phyloP scores from a whole-genome alignment of 1,140 invertebrate species.

The Saxidomus purpurata region DNA sequence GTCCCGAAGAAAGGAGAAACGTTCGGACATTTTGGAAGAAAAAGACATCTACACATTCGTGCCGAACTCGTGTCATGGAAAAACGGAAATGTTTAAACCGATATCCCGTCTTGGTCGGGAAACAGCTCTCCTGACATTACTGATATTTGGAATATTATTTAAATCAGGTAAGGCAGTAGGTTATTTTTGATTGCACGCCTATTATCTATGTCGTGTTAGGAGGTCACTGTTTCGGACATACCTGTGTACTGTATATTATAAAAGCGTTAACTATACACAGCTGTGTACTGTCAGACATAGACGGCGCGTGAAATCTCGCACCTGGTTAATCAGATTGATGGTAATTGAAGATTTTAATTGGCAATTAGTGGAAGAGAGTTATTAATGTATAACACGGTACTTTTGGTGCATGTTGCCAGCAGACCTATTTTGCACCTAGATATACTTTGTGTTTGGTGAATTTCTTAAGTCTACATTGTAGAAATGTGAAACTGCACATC shows the following conservation, averaged over 20 bases:
- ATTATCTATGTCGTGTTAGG: neutral
- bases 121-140: neutral
- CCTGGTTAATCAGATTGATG: slow-evolving; percentile 30
- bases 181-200: neutral
- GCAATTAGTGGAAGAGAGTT: neutral
- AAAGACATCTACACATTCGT: neutral
- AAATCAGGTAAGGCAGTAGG: neutral
- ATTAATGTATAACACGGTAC: neutral
- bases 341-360: slow-evolving; percentile 14
- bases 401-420: too few species aligned
- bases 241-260: neutral
- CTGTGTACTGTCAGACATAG: slow-evolving; percentile 24
- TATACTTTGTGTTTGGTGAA: too few species aligned
- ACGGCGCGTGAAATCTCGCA: slow-evolving; percentile 41
- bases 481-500: too few species aligned
- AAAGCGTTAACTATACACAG: slow-evolving; percentile 1
- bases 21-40: slow-evolving; percentile 64
- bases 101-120: slow-evolving; percentile 42
- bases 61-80: slow-evolving; percentile 64
- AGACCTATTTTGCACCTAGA: too few species aligned
- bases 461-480: too few species aligned
- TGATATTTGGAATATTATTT: slow-evolving; percentile 24
- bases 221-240: neutral
- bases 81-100: slow-evolving; percentile 48
- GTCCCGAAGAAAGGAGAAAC: slow-evolving; percentile 11